Conservation (phyloP, 2,797 vertebrate genomes). For the Spheniscus humboldti region DNA sequence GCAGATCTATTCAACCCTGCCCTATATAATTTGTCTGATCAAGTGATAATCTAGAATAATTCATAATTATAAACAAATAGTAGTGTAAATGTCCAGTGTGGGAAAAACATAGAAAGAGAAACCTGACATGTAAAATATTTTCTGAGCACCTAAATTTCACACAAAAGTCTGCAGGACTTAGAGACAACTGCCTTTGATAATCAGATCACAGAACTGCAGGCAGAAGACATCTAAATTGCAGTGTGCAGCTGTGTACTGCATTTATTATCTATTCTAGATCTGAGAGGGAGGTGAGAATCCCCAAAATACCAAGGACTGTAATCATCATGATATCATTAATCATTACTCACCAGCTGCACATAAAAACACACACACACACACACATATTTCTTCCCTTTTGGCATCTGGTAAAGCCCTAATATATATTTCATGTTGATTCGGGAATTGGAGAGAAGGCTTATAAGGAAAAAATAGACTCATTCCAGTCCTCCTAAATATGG, state of each 20-base stretch:
- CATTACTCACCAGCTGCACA: not conserved
- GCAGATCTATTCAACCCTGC: not conserved
- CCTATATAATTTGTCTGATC: not conserved
- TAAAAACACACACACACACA: not conserved
- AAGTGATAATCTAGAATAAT: not conserved
- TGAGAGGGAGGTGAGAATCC: not conserved
- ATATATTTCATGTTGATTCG: not conserved
- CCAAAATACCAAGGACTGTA: not conserved
- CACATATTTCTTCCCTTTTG: not conserved
- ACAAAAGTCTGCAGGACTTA: not conserved
- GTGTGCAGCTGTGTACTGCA: not conserved
- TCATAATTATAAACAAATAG: not conserved
- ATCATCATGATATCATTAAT: constrained; percentile 5
- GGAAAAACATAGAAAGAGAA: not conserved
- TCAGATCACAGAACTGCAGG: not conserved
- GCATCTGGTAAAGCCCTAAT: not conserved
- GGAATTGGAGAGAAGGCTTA: not conserved
- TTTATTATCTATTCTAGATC: constrained; percentile 1
- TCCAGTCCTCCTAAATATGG: not conserved
- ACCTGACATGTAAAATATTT: not conserved
- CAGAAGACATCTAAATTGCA: constrained; percentile 21
- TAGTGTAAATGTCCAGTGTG: not conserved
- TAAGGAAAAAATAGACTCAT: not conserved
- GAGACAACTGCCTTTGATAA: not conserved
- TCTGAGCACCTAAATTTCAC: not conserved